Percentiles rank a stretch among this genome's conserved stretches.
Evolutionary conservation across 1,140 invertebrate species (phyloP).

Genomic region (Caenorhabditis brenneri): DNA sequence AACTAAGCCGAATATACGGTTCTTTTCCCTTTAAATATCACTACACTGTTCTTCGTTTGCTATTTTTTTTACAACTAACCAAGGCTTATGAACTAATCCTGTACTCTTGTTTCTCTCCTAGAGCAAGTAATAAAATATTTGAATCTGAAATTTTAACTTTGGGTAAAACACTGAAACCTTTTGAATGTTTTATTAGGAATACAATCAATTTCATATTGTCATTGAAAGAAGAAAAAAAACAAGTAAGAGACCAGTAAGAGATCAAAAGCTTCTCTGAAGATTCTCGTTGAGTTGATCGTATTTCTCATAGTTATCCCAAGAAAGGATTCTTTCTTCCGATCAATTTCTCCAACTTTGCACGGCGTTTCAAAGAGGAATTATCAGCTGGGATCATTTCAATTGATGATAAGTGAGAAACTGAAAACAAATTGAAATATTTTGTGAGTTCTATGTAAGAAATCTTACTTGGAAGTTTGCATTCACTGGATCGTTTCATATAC

Average conservation of each 20-base stretch:
- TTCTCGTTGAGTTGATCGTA: neutral
- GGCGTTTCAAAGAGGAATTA: constrained; percentile 45
- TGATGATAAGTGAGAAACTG: constrained; percentile 40
- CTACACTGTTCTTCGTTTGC: no score
- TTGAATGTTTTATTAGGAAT: no score
- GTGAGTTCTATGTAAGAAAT: neutral
- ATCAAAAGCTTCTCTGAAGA: constrained; percentile 22
- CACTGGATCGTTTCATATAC: constrained; percentile 49
- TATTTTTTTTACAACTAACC: no score
- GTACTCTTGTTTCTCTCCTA: no score
- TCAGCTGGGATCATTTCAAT: constrained; percentile 49
- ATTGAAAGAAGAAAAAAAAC: no score
- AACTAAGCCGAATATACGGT: no score
- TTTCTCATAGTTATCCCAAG: constrained; percentile 12
- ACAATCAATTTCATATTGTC: no score
- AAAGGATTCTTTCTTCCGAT: constrained; percentile 51
- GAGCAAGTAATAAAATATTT: no score
- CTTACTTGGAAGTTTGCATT: constrained; percentile 13
- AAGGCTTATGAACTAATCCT: no score
- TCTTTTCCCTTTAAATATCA: no score
- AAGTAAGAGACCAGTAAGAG: constrained; percentile 38
- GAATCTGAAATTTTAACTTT: no score
- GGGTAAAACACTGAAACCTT: no score
- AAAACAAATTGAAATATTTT: neutral
- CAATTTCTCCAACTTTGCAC: constrained; percentile 33